A percentile compares a stretch with the other conserved stretches of the same genome.
phyloP scores from a whole-genome alignment of 1,140 invertebrate species.

The Camponotus vicinus region DNA sequence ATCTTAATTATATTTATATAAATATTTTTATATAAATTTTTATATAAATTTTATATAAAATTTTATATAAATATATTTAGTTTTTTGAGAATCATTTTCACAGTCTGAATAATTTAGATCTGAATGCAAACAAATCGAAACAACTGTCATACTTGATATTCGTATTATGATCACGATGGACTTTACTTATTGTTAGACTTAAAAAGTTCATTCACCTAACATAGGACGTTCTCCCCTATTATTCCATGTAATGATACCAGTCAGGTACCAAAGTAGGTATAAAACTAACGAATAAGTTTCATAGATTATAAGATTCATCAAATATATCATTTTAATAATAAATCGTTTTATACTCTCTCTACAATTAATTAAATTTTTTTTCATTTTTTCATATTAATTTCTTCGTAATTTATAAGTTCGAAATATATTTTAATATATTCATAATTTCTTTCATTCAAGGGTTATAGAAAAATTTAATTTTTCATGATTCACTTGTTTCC shows the following conservation, averaged over 20 bases:
- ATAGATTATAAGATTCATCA: neutral
- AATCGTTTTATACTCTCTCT: neutral
- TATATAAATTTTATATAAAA: too few species aligned
- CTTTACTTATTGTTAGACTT: neutral
- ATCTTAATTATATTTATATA: neutral
- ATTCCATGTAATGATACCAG: neutral
- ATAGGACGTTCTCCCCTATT: neutral
- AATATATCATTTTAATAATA: neutral
- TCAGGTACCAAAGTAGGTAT: neutral
- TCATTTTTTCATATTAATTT: neutral
- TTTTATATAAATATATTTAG: neutral
- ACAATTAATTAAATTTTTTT: neutral
- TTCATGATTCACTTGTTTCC: neutral
- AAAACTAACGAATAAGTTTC: neutral
- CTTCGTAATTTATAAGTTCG: neutral
- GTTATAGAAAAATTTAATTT: neutral
- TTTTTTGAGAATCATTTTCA: neutral
- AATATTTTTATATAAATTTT: too few species aligned
- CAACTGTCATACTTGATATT: neutral
- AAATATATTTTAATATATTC: neutral
- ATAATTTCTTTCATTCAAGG: neutral
- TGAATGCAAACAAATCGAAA: slow-evolving; percentile 9
- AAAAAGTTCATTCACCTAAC: slow-evolving; percentile 18
- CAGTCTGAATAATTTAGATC: neutral
- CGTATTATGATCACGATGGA: neutral